Evolutionary conservation across 2,797 vertebrate species (phyloP).

Genomic region (Phrynocephalus vlangalii): DNA sequence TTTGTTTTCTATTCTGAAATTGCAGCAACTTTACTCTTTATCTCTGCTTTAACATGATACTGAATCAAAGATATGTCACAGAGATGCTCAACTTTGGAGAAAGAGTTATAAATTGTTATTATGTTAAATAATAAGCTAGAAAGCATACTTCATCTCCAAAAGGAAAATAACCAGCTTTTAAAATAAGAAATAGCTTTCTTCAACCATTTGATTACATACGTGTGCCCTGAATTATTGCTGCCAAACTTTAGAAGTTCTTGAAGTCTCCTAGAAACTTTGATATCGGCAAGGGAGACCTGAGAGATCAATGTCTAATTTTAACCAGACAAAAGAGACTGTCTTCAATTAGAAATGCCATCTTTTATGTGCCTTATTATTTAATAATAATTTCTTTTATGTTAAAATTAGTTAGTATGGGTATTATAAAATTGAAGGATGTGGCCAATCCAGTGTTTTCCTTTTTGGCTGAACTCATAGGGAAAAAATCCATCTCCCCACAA

Average conservation of each 20-base stretch:
- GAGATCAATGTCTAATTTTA: conserved; percentile 41
- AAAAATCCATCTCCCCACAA: conserved; percentile 34
- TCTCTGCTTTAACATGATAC: neutral
- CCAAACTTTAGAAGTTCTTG: conserved; percentile 28
- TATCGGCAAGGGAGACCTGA: conserved; percentile 25
- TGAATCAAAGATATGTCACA: neutral
- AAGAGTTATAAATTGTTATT: neutral
- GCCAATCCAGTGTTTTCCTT: conserved; percentile 40
- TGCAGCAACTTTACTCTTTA: neutral
- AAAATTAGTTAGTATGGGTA: conserved; percentile 36
- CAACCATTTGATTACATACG: conserved; percentile 23
- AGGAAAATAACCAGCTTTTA: conserved; percentile 17
- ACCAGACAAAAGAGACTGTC: conserved; percentile 34
- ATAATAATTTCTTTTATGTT: conserved; percentile 42
- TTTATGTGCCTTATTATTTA: conserved; percentile 44
- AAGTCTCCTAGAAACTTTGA: conserved; percentile 23
- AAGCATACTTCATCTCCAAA: conserved; percentile 23
- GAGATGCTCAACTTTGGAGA: neutral
- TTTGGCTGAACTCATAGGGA: conserved; percentile 44
- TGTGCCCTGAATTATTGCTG: conserved; percentile 15
- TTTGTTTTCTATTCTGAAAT: neutral
- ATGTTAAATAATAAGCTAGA: conserved; percentile 33
- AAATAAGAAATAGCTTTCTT: conserved; percentile 32
- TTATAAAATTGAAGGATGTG: conserved; percentile 47
- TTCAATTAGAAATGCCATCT: conserved; percentile 42